Percentiles rank a stretch among this genome's conserved stretches.
Conservation (phyloP, 2,888 invertebrate species). For the Baccha elongata region DNA sequence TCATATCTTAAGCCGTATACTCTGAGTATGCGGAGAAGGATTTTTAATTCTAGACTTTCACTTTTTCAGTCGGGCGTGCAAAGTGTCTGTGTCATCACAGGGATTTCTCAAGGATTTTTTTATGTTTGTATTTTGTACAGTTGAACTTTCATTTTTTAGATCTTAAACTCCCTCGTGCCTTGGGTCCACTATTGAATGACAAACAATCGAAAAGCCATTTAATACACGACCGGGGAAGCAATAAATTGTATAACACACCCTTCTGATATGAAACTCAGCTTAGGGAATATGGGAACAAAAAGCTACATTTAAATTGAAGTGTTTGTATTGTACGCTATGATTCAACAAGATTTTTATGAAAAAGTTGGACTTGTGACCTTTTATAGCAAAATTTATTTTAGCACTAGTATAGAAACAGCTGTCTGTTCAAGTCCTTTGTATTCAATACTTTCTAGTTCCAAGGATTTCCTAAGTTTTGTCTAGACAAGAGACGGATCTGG, state of each 20-base stretch:
- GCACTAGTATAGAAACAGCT: too few relatives aligned
- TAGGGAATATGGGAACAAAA: background rate
- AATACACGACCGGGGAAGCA: slow-evolving; percentile 28
- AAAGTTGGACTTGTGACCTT: too few relatives aligned
- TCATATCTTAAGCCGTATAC: slow-evolving; percentile 54
- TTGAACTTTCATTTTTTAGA: slow-evolving; percentile 66
- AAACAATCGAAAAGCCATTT: slow-evolving; percentile 71
- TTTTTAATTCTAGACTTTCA: slow-evolving; percentile 68
- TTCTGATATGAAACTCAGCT: slow-evolving; percentile 35
- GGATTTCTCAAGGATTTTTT: slow-evolving; percentile 67
- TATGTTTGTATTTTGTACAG: slow-evolving; percentile 17
- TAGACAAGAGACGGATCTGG: too few relatives aligned
- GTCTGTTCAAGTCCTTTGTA: too few relatives aligned
- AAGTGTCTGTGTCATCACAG: slow-evolving; percentile 25
- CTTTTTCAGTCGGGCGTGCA: slow-evolving; percentile 64
- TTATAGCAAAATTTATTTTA: too few relatives aligned
- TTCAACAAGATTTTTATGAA: too few relatives aligned
- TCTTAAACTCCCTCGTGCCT: slow-evolving; percentile 19
- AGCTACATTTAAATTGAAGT: background rate
- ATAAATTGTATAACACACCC: slow-evolving; percentile 66
- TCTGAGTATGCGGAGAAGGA: slow-evolving; percentile 45
- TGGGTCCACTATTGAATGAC: slow-evolving; percentile 51
- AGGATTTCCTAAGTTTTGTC: too few relatives aligned
- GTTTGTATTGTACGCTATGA: background rate
- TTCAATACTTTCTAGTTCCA: too few relatives aligned